These are phyloP conservation scores for Eucera pruinosa DNA, from an alignment of 2,888 invertebrate species.

Conservation along the genomic window DNA sequence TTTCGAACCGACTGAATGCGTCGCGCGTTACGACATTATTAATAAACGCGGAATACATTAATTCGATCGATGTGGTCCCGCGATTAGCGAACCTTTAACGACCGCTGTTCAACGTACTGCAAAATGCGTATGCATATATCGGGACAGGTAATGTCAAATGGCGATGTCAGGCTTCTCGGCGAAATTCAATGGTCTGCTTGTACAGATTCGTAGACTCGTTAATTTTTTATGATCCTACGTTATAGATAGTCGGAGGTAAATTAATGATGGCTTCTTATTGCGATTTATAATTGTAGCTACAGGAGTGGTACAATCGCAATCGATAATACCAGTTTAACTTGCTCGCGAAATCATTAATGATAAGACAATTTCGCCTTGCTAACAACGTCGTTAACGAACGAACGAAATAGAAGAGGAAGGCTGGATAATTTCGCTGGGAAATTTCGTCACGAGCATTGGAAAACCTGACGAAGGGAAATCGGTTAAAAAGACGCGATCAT, in stretches of 20 bases:
- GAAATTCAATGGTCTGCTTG: no score
- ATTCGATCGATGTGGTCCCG: slow-evolving; percentile 9
- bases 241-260: background rate
- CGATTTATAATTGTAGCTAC: background rate
- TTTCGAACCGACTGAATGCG: background rate
- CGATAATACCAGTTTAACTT: slow-evolving; percentile 7
- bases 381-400: slow-evolving; percentile 55
- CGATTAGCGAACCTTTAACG: slow-evolving; percentile 26
- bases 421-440: slow-evolving; percentile 48
- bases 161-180: no score
- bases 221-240: no score
- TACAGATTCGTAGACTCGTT: background rate
- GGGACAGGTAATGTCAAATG: no score
- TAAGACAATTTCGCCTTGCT: slow-evolving; percentile 56
- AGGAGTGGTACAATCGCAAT: background rate
- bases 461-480: slow-evolving; percentile 48
- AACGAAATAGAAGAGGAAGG: slow-evolving; percentile 12
- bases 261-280: background rate
- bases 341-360: slow-evolving; percentile 38
- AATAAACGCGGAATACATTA: slow-evolving; percentile 41
- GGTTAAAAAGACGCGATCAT: slow-evolving; percentile 1
- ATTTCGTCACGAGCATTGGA: slow-evolving; percentile 34
- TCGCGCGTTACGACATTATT: slow-evolving; percentile 22
- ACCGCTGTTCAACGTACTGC: background rate
- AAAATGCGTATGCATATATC: slow-evolving; percentile 1